These are phyloP conservation scores for Tursiops truncatus DNA, from an alignment of 2,113 vertebrate genomes.

Conservation along the genomic window DNA sequence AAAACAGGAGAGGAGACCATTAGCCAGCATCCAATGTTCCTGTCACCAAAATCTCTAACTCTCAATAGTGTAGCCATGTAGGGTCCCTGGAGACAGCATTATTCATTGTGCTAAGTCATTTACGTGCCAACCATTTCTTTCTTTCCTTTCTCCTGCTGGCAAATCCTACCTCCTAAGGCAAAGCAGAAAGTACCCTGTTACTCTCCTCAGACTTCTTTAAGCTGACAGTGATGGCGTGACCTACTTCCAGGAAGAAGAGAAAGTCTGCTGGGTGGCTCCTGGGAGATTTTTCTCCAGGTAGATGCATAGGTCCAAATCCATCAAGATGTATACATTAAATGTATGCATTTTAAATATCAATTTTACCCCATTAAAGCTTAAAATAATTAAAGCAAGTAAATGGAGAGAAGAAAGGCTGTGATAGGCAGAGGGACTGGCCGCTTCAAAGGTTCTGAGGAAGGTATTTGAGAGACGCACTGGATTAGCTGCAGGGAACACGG, in stretches of 20 bases:
- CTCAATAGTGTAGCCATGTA: accelerated
- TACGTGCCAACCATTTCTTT: neutral
- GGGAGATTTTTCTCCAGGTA: neutral
- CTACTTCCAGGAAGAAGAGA: neutral
- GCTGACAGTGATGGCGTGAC: neutral
- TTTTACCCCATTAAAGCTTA: neutral
- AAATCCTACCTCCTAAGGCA: neutral
- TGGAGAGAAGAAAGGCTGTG: neutral
- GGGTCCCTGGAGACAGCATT: neutral
- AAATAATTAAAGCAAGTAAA: neutral
- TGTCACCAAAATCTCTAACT: neutral
- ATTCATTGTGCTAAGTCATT: neutral
- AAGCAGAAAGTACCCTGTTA: neutral
- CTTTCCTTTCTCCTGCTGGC: neutral
- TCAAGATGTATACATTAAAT: neutral
- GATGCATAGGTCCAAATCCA: neutral
- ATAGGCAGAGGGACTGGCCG: neutral
- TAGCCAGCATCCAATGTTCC: neutral
- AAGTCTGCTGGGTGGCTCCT: neutral
- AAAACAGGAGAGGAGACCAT: constrained; percentile 39
- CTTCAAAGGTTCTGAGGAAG: accelerated
- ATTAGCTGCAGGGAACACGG: neutral
- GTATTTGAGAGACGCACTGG: too few relatives aligned
- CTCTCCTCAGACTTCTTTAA: neutral
- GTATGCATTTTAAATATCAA: neutral